Conservation (phyloP, 1,140 invertebrate genomes). For the Adelges cooleyi region DNA sequence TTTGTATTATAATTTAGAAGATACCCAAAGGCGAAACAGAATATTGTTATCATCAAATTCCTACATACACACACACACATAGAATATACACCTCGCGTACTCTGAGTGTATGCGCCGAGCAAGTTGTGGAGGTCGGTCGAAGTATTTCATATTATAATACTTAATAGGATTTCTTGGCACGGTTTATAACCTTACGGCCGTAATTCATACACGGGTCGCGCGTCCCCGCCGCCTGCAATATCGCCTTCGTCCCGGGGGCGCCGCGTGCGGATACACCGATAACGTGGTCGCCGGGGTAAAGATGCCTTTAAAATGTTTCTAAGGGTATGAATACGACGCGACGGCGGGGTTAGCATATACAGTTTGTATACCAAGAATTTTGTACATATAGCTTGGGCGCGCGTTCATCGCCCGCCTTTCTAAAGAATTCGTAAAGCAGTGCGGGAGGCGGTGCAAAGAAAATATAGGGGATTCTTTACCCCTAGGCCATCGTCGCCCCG, state of each 20-base stretch:
- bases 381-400: not conserved
- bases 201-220: constrained; percentile 17
- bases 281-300: not conserved
- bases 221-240: not conserved
- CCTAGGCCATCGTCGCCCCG: not conserved
- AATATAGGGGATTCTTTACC: constrained; percentile 28
- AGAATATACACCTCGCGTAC: too few relatives aligned
- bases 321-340: constrained; percentile 1
- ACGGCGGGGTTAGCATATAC: too few relatives aligned
- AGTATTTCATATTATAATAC: constrained; percentile 27
- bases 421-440: constrained; percentile 4
- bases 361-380: constrained; percentile 10
- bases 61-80: too few relatives aligned
- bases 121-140: not conserved
- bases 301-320: constrained; percentile 25
- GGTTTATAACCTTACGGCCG: constrained; percentile 24
- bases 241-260: not conserved
- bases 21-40: too few relatives aligned
- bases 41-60: too few relatives aligned
- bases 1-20: too few relatives aligned
- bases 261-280: constrained; percentile 1
- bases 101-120: too few relatives aligned
- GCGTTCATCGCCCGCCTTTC: not conserved
- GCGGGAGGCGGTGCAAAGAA: constrained; percentile 9
- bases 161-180: constrained; percentile 28